Conservation (phyloP, 2,888 invertebrate genomes). For the Elegia similella region DNA sequence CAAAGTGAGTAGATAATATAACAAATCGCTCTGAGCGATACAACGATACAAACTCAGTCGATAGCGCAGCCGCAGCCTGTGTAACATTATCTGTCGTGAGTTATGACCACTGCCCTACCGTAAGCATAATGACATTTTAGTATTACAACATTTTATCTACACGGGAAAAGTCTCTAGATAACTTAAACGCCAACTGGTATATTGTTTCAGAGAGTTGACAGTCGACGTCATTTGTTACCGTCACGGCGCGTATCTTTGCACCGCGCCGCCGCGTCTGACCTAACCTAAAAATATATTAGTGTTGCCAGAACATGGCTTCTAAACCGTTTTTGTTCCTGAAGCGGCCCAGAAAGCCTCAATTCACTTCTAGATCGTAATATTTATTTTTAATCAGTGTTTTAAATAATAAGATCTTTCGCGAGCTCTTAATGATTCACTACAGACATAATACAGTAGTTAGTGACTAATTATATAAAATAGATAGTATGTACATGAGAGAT, state of each 20-base stretch:
- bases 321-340: too few species aligned
- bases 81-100: slow-evolving; percentile 71
- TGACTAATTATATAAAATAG: too few species aligned
- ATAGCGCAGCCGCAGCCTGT: slow-evolving; percentile 59
- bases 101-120: slow-evolving; percentile 61
- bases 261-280: slow-evolving; percentile 43
- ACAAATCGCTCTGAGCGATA: slow-evolving; percentile 74
- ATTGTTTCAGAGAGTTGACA: slow-evolving; percentile 79
- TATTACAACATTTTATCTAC: slow-evolving; percentile 79
- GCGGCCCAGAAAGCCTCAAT: too few species aligned
- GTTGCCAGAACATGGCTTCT: too few species aligned
- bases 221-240: slow-evolving; percentile 78
- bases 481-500: too few species aligned
- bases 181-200: slow-evolving; percentile 78
- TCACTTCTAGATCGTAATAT: too few species aligned
- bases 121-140: slow-evolving; percentile 79
- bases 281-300: slow-evolving; percentile 57
- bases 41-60: slow-evolving; percentile 63
- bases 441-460: too few species aligned
- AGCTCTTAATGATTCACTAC: too few species aligned
- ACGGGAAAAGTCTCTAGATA: slow-evolving; percentile 75
- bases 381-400: too few species aligned
- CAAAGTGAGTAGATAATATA: slow-evolving; percentile 72
- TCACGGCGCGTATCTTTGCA: slow-evolving; percentile 53
- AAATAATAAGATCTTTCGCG: too few species aligned